A percentile compares a stretch with the other conserved stretches of the same genome.
These are phyloP conservation scores for Taeniopygia guttata DNA, from an alignment of 2,797 vertebrate genomes.

Conservation along the genomic window DNA sequence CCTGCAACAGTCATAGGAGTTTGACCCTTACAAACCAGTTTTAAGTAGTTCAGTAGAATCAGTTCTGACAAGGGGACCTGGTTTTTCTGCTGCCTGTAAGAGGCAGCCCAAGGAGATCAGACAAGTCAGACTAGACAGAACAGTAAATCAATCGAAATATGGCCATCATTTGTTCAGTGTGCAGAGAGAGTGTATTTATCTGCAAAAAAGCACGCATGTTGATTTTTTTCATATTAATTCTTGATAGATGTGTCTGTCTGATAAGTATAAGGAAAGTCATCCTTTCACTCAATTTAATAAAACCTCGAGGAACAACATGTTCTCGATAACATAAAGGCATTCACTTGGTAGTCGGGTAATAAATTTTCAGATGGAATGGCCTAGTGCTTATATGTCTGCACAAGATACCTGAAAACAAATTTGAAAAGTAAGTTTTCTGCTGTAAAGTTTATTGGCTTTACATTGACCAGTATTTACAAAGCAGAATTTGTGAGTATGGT, in stretches of 20 bases:
- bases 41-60: neutral
- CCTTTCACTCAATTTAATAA: constrained; percentile 37
- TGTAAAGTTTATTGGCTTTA: neutral
- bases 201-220: neutral
- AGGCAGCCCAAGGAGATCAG: neutral
- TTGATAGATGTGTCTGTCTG: neutral
- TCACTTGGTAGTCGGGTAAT: neutral
- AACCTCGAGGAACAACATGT: constrained; percentile 14
- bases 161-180: neutral
- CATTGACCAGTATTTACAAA: neutral
- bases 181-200: neutral
- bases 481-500: neutral
- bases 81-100: neutral
- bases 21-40: neutral
- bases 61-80: neutral
- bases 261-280: neutral
- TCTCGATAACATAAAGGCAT: neutral
- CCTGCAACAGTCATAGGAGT: neutral
- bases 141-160: neutral
- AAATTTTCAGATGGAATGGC: neutral
- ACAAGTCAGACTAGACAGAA: neutral
- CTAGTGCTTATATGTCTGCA: neutral
- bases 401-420: neutral
- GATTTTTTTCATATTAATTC: neutral
- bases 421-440: neutral